A percentile compares a stretch with the other conserved stretches of the same genome.
Conservation (phyloP, 1,140 invertebrate species). For the Physella acuta region DNA sequence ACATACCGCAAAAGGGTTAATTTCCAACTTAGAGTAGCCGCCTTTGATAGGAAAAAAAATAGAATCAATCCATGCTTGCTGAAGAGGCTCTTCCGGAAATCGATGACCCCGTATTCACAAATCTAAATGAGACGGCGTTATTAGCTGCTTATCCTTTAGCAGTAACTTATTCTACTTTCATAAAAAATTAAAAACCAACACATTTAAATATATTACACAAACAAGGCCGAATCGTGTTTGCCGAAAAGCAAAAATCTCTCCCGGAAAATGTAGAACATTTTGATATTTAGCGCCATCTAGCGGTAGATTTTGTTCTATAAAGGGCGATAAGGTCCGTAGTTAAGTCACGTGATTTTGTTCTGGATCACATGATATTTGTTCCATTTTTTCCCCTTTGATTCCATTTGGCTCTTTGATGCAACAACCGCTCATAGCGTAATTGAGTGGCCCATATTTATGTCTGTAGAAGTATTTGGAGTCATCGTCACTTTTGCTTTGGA, state of each 20-base stretch:
- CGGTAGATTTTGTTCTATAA: slow-evolving; percentile 10
- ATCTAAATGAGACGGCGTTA: too few relatives aligned
- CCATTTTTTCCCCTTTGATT: too few relatives aligned
- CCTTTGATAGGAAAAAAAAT: too few relatives aligned
- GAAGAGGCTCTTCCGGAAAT: not conserved
- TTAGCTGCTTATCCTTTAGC: too few relatives aligned
- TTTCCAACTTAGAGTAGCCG: slow-evolving; percentile 2
- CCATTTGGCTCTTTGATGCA: too few relatives aligned
- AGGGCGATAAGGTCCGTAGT: not conserved
- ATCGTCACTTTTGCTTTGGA: too few relatives aligned
- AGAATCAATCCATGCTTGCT: slow-evolving; percentile 11
- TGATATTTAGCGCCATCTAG: slow-evolving; percentile 6
- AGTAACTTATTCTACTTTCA: too few relatives aligned
- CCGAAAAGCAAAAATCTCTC: slow-evolving; percentile 5
- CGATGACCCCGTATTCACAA: not conserved
- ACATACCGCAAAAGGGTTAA: not conserved
- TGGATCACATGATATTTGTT: slow-evolving; percentile 5
- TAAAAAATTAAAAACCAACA: too few relatives aligned
- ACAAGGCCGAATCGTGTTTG: not conserved
- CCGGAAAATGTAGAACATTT: slow-evolving; percentile 21
- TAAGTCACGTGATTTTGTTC: slow-evolving; percentile 13
- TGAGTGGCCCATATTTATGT: too few relatives aligned
- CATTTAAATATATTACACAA: not conserved
- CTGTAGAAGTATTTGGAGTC: too few relatives aligned
- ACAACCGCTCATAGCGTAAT: too few relatives aligned